Conservation (phyloP, 2,113 vertebrate species). For the Atrichornis clamosus region DNA sequence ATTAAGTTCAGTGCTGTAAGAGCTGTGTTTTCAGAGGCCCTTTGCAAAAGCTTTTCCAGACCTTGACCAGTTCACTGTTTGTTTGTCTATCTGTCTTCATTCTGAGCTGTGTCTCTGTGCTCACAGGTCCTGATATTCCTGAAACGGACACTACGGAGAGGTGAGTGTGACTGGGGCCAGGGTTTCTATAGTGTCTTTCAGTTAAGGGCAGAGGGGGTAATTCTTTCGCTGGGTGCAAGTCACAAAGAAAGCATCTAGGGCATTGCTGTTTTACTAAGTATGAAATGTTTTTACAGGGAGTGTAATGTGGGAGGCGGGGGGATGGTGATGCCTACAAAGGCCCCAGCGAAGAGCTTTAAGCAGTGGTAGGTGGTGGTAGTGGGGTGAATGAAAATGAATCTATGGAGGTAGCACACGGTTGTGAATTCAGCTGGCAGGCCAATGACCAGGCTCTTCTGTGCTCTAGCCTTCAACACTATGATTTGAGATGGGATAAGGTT, state of each 20-base stretch:
- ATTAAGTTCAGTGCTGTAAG: not conserved
- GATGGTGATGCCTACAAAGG: not conserved
- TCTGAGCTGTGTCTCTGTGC: slow-evolving; percentile 7
- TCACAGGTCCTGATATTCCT: slow-evolving; percentile 89
- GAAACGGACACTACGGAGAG: slow-evolving; percentile 89
- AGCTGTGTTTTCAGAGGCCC: not conserved
- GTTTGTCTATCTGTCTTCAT: not conserved
- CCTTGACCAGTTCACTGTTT: not conserved
- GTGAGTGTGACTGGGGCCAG: slow-evolving; percentile 61
- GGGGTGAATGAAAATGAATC: not conserved
- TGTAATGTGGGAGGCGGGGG: not conserved
- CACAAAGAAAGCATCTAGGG: not conserved
- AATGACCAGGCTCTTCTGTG: not conserved
- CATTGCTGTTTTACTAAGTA: not conserved
- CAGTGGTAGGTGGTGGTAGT: not conserved
- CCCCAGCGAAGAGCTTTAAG: not conserved
- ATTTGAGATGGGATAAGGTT: not conserved
- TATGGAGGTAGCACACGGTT: not conserved
- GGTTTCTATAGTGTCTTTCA: not conserved
- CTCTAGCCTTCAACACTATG: not conserved
- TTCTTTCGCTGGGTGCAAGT: not conserved
- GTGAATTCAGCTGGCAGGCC: not conserved
- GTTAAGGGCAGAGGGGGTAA: not conserved
- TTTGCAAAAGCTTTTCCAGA: not conserved
- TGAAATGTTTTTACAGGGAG: not conserved